These are phyloP conservation scores for Mohoua ochrocephala DNA, from an alignment of 2,113 vertebrate species.

Conservation along the genomic window DNA sequence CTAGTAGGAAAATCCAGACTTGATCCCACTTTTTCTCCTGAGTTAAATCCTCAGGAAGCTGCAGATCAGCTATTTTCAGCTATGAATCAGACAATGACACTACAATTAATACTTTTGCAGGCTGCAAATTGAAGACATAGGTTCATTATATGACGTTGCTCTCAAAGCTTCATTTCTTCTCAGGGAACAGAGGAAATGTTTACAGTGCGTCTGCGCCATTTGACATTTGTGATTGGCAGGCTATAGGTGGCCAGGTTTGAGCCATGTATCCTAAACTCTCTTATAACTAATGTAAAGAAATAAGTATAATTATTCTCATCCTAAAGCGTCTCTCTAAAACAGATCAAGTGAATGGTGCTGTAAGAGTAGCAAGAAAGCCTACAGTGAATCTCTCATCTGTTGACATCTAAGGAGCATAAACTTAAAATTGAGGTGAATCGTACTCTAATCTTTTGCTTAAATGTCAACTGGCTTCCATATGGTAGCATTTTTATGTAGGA, in stretches of 20 bases:
- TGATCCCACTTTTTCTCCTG: not conserved
- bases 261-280: not conserved
- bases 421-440: not conserved
- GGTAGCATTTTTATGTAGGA: not conserved
- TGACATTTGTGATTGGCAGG: not conserved
- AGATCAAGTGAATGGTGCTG: not conserved
- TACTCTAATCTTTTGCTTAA: not conserved
- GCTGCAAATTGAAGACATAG: not conserved
- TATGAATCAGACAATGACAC: not conserved
- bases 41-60: not conserved
- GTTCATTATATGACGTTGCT: not conserved
- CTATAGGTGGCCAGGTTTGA: not conserved
- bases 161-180: not conserved
- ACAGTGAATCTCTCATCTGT: not conserved
- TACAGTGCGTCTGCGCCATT: not conserved
- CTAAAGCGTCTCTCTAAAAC: not conserved
- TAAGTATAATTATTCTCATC: not conserved
- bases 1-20: not conserved
- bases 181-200: not conserved
- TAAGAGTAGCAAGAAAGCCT: not conserved
- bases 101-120: not conserved
- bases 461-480: not conserved
- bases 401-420: not conserved
- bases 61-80: not conserved
- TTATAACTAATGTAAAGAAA: not conserved